Evolutionary conservation across 92 coral and sea anemone genomes (phyloP), one percentile per base, ranked within the genome.

Genomic region (Meandrina meandrites): DNA sequence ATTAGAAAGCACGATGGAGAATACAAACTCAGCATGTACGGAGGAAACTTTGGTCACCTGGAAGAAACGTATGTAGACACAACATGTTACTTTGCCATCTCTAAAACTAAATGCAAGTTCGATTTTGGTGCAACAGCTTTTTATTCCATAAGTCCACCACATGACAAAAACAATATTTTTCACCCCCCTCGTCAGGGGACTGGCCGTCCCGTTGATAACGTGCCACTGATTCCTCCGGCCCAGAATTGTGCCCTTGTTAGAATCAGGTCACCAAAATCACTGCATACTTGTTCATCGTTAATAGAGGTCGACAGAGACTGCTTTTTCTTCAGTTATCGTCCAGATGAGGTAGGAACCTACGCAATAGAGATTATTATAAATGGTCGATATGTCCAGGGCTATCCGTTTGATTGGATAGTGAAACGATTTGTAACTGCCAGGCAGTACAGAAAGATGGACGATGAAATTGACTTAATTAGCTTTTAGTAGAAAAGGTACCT

Each of bases 311-410:
- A 76, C 8, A 45, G 24, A 10, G 80, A 24, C 1, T 8, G 57
- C 0, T 76, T 42, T 47, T 22, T n/a, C 1, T 76, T 76, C 28
- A 75, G 79, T 40, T 75, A 21, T 75, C 5, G 22, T 12, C 79
- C 79, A 37, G 79, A 75, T 21, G 79, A 75, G 79, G 22, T 75
- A 75, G 79, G 79, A 75, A 75, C 79, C 79, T 75, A 75, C 34
- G 22, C 57, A 22, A 24, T 76, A 6, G 35, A 42, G 57, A 37
- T 75, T 30, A 75, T 75, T 22, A 24, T 76, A 24, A 45, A 76
- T 24, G 80, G 57, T 2, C 2, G 18, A 34, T 45, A 47, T 30
- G 21, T 76, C 34, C 60, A 24, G 60, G 80, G 80, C 1, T 22
- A 60, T 18, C 80, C 80, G 34, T 76, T 76, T 45, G 35, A 60